Base-by-base conservation (phyloP, 2,888 invertebrate species). In the Ceramica pisi region DNA sequence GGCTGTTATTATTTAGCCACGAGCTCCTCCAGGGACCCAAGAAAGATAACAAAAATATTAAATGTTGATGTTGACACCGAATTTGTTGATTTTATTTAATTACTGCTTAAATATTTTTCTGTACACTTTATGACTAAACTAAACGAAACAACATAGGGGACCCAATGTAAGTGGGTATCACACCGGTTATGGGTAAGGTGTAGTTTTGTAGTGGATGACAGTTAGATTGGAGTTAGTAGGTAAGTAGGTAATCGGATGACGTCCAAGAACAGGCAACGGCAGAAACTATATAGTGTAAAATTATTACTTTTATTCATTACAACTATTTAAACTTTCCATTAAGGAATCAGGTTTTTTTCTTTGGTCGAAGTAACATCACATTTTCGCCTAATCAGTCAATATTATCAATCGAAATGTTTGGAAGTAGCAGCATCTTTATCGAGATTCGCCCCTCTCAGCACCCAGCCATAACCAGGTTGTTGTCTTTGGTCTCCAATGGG, bases 401-500 rank as follows among this genome's bases (percentile, higher is more conserved):
- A 2, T 71, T 7, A 53, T 31, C 12, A 41, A 14, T 79, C 77
- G 23, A 62, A 84, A 51, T 82, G 66, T 16, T 83, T 85, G 1
- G 81, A 84, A 19, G 83, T 80, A 31, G 77, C 78, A 23, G 92
- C 92, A 9, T 92, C 91, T 67, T 92, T 79, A 75, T 86, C 5
- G 76, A 85, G 73, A 80, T 97, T 97, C 31, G 85, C 90, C 6
- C 97, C 97, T 26, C 97, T 87, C 19, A 97, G 91, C 67, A 97
- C 91, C 90, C 96, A 92, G n/a, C 96, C 96, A 75, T 96, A 96
- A 8, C 96, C 96, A 0, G 96, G 96, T 41, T 90, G 87, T 1
- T 94, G 94, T 19, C 91, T 89, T 76, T 96, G 96, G 0, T 91
- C 86, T 14, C 92, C 91, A 1, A 90, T 70, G 0, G 96, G 96